These are phyloP conservation scores for Polypterus senegalus DNA, from an alignment of 2,113 vertebrate species.

Conservation along the genomic window DNA sequence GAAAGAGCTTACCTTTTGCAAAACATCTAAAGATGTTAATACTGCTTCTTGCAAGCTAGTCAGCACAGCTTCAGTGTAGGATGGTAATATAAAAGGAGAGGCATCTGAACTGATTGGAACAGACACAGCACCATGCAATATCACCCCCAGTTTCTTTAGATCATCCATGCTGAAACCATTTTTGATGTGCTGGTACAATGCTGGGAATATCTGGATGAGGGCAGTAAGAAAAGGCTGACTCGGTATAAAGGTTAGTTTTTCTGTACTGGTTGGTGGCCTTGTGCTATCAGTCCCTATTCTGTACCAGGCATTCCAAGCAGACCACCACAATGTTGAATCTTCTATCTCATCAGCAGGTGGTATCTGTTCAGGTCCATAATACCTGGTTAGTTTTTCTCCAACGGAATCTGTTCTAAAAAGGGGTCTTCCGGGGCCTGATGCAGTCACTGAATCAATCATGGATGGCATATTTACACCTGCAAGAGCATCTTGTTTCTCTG, in stretches of 20 bases:
- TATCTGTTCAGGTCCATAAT: constrained; percentile 48
- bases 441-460: constrained; percentile 68
- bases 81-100: constrained; percentile 94
- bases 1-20: constrained; percentile 76
- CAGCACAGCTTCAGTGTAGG: constrained; percentile 90
- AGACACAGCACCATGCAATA: constrained; percentile 86
- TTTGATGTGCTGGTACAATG: constrained; percentile 94
- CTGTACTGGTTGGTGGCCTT: constrained; percentile 61
- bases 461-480: constrained; percentile 70
- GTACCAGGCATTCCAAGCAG: constrained; percentile 95
- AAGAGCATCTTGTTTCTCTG: constrained; percentile 65
- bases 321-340: constrained; percentile 92
- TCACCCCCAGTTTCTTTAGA: constrained; percentile 81
- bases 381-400: constrained; percentile 71
- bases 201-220: constrained; percentile 92
- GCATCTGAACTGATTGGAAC: constrained; percentile 96
- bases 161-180: constrained; percentile 92
- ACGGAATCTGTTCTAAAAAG: constrained; percentile 79
- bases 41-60: constrained; percentile 94
- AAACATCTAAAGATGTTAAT: constrained; percentile 83
- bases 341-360: constrained; percentile 77
- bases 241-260: constrained; percentile 87
- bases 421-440: constrained; percentile 67
- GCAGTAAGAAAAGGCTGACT: constrained; percentile 97
- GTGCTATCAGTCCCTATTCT: constrained; percentile 88